These are phyloP conservation scores for Empis livida DNA, from an alignment of 2,888 invertebrate genomes.

Conservation along the genomic window DNA sequence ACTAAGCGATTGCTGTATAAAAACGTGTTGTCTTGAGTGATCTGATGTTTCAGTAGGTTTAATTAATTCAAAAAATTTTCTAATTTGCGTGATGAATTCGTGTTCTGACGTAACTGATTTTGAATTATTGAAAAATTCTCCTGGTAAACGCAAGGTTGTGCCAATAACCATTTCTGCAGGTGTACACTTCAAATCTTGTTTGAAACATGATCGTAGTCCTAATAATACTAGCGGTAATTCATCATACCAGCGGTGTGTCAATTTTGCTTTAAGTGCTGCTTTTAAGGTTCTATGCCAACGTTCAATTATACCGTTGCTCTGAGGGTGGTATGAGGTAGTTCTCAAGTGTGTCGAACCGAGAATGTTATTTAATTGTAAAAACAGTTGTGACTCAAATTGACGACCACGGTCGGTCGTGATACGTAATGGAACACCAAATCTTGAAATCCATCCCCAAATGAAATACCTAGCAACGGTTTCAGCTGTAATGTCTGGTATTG, in stretches of 20 bases:
- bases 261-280: background rate
- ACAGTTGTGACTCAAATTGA: conserved; percentile 24
- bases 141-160: conserved; percentile 16
- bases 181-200: conserved; percentile 17
- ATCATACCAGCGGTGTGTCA: background rate
- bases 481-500: background rate
- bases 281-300: conserved; percentile 28
- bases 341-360: conserved; percentile 16
- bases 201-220: conserved; percentile 18
- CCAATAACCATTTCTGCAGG: conserved; percentile 22
- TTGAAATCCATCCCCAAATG: background rate
- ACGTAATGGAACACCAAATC: conserved; percentile 26
- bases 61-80: too few relatives aligned
- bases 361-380: conserved; percentile 15
- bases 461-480: background rate
- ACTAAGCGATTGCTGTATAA: background rate
- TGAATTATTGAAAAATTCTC: background rate
- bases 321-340: conserved; percentile 25
- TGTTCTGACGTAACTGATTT: too few relatives aligned
- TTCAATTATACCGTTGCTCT: conserved; percentile 29
- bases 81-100: too few relatives aligned
- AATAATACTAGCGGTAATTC: conserved; percentile 21
- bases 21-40: background rate
- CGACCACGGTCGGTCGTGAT: conserved; percentile 27
- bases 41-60: background rate